Evolutionary conservation across 2,113 vertebrate genomes (phyloP), one percentile per base, ranked within the genome.

Genomic region (Chaetops frenatus): DNA sequence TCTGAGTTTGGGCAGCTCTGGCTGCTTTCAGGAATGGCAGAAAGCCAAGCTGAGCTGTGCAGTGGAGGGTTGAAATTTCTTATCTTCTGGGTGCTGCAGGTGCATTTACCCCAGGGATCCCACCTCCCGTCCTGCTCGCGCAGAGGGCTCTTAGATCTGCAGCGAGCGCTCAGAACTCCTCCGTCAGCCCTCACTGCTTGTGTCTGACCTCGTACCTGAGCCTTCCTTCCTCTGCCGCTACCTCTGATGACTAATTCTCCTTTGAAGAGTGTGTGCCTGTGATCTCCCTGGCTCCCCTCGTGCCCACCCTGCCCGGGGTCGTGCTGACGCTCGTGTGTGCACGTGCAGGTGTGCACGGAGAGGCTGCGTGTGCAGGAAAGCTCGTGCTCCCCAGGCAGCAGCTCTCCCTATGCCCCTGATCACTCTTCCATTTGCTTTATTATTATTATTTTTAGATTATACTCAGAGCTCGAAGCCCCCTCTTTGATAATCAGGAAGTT

Each of bases 161-260:
- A 47, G 64, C 2, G 1, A 79, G 84, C 0, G 0, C 71, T 80
- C 58, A 7, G 53, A 97, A 71, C 67, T 88, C 71, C 70, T 83
- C 85, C 15, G 13, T 70, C 94, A 94, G 79, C 79, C 44, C 56
- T 40, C 45, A 33, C 76, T 51, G 56, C 90, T 88, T 35, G 65
- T 66, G 66, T 58, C 95, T 93, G 96, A 96, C 95, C 95, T 79
- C 45, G 40, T 97, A 94, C 90, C 93, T 93, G 94, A 95, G 72
- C 67, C 83, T 97, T 95, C 94, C 95, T 96, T 95, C 94, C 95
- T 95, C 90, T 71, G 85, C 79, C 0, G 22, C 92, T 77, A 62
- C 92, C 79, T 94, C 90, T 54, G 71, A 92, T 86, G 94, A 95
- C 51, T 92, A 90, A 96, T n/a, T 40, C 79, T 73, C 3, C 82